Percentiles rank a stretch among this genome's conserved stretches.
phyloP scores from a whole-genome alignment of 2,797 vertebrate species.

The Macropodus opercularis region DNA sequence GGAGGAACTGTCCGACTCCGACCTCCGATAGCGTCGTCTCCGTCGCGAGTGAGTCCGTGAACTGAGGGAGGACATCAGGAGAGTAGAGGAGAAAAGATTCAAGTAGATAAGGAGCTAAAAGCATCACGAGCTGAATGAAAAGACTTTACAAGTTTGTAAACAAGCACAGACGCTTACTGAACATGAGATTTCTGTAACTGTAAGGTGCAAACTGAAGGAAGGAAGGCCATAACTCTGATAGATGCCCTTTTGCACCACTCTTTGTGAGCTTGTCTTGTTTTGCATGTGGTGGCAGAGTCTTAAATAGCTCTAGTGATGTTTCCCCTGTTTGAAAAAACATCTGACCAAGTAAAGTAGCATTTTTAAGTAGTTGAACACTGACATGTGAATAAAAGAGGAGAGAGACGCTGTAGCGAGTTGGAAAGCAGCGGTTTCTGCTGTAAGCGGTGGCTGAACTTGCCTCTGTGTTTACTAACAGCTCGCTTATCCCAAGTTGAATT shows the following conservation, averaged over 20 bases:
- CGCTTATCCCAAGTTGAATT: constrained; percentile 59
- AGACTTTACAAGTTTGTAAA: neutral
- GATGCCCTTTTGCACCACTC: too few species aligned
- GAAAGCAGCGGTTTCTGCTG: constrained; percentile 25
- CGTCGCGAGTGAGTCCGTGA: constrained; percentile 83
- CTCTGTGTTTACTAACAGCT: constrained; percentile 40
- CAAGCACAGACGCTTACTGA: neutral
- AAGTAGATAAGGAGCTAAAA: constrained; percentile 28
- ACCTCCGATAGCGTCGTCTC: constrained; percentile 81
- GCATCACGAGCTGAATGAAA: neutral
- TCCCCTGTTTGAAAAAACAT: neutral
- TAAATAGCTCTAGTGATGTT: too few species aligned
- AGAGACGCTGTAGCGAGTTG: constrained; percentile 18
- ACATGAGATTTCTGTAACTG: too few species aligned
- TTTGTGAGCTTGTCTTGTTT: too few species aligned
- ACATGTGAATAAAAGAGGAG: constrained; percentile 19
- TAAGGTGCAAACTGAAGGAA: too few species aligned
- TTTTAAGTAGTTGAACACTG: too few species aligned
- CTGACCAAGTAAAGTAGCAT: neutral
- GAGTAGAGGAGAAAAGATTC: constrained; percentile 26
- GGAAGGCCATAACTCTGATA: too few species aligned
- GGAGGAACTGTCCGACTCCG: constrained; percentile 84
- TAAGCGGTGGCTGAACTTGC: constrained; percentile 34
- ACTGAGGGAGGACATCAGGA: constrained; percentile 71
- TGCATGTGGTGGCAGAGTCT: too few species aligned